Base-by-base conservation (phyloP, 2,888 invertebrate species). In the Ashinkailepas kermadecensis region DNA sequence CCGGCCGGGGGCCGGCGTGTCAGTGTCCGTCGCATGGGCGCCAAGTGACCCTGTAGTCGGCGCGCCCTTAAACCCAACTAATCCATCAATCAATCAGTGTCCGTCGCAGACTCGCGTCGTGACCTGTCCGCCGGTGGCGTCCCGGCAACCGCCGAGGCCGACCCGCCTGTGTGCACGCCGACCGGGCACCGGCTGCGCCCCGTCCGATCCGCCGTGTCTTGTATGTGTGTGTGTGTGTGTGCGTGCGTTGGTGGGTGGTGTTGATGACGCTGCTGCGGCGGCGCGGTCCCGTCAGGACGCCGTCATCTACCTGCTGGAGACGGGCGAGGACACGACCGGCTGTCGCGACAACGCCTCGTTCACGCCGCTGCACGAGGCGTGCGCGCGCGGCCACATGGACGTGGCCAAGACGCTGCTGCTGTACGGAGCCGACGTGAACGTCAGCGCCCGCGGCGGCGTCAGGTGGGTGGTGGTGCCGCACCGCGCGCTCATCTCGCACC, bases 301-400 rank as follows among this genome's bases (percentile, higher is more conserved):
- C 82, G 93, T 95, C 81, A 93, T 94, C 39, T 96, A 95, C 87
- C 96, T 96, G 87, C 89, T 97, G 86, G 95, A 96, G 87, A 94
- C 94, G 86, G 91, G 95, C 89, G 92, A 92, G 84, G 92, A 92
- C 85, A 86, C 87, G 81, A 87, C 88, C 18, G 88, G 88, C 83
- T 87, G 87, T 11, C 86, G 87, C 78, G 88, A 89, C 85, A 88
- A 89, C 84, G 88, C 88, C 8, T 88, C 89, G 13, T 88, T 88
- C 86, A 97, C 97, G 2, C 95, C 97, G 0, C 89, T 97, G 59
- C 97, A 97, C 87, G 97, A 96, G 86, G 95, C 96, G 13, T 94
- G 96, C 86, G 92, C 95, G 7, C 92, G 93, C 85, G 97, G 97
- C 9, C 94, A 96, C 87, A 89, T 96, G 80, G 92, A 93, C 85